Base-by-base conservation (phyloP, 2,797 vertebrate genomes). In the Enteromius treurensis region DNA sequence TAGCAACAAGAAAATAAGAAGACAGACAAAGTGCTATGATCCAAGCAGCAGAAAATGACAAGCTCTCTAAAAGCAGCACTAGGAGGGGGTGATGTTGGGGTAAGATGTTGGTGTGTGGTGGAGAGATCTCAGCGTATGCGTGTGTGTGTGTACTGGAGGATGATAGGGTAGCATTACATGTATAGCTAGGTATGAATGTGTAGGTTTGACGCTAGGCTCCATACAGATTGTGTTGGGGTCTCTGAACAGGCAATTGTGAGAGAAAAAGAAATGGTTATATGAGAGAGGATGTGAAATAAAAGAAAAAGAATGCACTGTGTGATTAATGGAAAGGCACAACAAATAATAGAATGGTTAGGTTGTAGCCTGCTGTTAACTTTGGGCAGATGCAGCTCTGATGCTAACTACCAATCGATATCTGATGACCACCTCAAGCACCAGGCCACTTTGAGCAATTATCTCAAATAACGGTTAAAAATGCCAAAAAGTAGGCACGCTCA, bases 1-100 rank as follows among this genome's bases (percentile, higher is more conserved):
- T 88, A 87, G 89, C 84, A 92, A 92, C 90, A 82, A 83, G 84
- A 85, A 88, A 88, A 87, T 88, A 90, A 88, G 80, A 86, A 71
- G 74, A 84, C 80, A 87, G 80, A 83, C 77, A 69, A 86, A 85
- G 75, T 82, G 81, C 81, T 84, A 82, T 85, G 82, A 86, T 82
- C 83, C 73, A 84, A 87, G 84, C 77, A 80, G 83, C 77, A 71
- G 78, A 84, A 82, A 84, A 42, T 78, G 71, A 85, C 85, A 85
- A 73, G 69, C 80, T 77, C 77, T 82, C 29, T 45, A n/a, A 34
- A 60, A 70, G 40, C 23, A 64, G 76, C 76, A 29, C 4, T 13
- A 58, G 55, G 75, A 32, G 58, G 68, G 37, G n/a, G 17, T 34
- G 69, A 73, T 37, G 69, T 49, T 3, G 26, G 23, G 51, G 67